These are phyloP conservation scores for Rhagoletis zephyria DNA, from an alignment of 1,140 invertebrate species.

Conservation along the genomic window DNA sequence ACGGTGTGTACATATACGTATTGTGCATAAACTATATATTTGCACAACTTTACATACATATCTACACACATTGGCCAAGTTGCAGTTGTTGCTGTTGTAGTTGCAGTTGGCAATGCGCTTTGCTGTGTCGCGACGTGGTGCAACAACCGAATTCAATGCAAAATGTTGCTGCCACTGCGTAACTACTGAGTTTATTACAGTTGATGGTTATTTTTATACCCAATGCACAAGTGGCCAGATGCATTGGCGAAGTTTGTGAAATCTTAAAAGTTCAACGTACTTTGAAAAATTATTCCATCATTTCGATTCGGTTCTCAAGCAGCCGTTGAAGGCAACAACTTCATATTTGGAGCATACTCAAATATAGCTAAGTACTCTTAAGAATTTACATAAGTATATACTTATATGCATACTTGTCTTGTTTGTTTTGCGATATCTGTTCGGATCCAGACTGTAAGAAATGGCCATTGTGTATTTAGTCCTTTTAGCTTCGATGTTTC, in stretches of 20 bases:
- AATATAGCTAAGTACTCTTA: no score
- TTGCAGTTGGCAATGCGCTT: constrained; percentile 5
- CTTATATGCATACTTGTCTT: no score
- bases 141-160: constrained; percentile 47
- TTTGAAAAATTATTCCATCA: neutral
- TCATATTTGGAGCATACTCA: neutral
- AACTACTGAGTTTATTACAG: constrained; percentile 12
- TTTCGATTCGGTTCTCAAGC: neutral
- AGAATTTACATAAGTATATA: no score
- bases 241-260: no score
- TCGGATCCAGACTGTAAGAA: no score
- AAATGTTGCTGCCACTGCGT: constrained; percentile 27
- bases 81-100: neutral
- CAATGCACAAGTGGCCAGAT: neutral
- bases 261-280: neutral
- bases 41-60: neutral
- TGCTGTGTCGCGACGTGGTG: constrained; percentile 9
- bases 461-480: no score
- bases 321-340: neutral
- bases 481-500: no score
- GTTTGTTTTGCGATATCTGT: no score
- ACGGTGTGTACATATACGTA: no score
- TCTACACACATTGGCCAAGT: constrained; percentile 7
- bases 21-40: neutral
- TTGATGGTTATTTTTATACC: constrained; percentile 42